Base-by-base conservation (phyloP, 2,888 invertebrate genomes). In the Eupithecia centaureata region DNA sequence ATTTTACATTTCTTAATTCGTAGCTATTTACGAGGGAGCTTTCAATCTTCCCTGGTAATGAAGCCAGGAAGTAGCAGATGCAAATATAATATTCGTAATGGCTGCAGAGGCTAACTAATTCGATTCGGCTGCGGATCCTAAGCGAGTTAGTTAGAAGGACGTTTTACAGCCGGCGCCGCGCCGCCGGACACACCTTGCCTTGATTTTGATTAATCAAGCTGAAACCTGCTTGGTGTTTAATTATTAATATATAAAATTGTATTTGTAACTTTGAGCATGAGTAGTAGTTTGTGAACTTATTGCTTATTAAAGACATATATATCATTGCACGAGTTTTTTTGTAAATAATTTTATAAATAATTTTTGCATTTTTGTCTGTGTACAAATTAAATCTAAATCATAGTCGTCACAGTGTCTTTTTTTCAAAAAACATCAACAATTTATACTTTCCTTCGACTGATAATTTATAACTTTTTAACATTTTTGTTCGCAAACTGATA, bases 61-160 rank as follows among this genome's bases (percentile, higher is more conserved):
- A 87, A 85, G 82, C 83, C 79, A 77, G 75, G 76, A 77, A 79
- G 79, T 80, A 77, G 84, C 84, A 83, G 87, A 86, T 86, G 88
- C 87, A 89, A 90, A 90, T 90, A 87, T 88, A 86, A 90, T 92
- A 89, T 91, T 90, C 86, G 86, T 88, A 90, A 90, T 90, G 84
- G 82, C 86, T 84, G 86, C 84, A 82, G 86, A 81, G 83, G 85
- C 86, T 87, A 87, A 89, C 89, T 91, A 91, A 91, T 92, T 90
- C 86, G 76, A 87, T 89, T 90, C 89, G 86, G 86, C 86, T 88
- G 88, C 84, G 85, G 89, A 89, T 86, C 87, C 88, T 90, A 91
- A 92, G 81, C 85, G 88, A 87, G 88, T 90, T 89, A 89, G 79
- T 82, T 78, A 80, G 78, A 77, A 79, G 81, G 82, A 79, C 79